These are phyloP conservation scores for Gopherus evgoodei DNA, from an alignment of 2,113 vertebrate species.

Conservation along the genomic window DNA sequence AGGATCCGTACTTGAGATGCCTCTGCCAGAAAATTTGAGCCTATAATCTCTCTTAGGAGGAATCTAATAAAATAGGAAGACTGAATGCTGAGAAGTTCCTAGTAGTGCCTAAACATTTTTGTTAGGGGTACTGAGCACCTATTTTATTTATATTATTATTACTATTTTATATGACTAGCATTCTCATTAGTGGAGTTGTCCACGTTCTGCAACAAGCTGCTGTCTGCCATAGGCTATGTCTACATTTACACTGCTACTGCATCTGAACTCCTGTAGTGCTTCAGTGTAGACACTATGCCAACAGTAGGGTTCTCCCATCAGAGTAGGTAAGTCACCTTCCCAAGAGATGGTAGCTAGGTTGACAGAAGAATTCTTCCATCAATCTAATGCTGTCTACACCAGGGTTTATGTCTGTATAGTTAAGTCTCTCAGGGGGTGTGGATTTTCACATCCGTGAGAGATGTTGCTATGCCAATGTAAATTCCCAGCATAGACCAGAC, in stretches of 20 bases:
- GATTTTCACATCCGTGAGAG: background rate
- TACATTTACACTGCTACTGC: background rate
- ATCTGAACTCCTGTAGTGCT: background rate
- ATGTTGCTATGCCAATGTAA: background rate
- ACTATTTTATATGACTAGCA: background rate
- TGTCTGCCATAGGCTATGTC: background rate
- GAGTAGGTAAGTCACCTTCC: background rate
- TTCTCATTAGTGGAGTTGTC: background rate
- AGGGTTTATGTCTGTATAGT: background rate
- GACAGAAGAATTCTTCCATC: background rate
- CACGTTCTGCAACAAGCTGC: conserved; percentile 4
- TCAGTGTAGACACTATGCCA: no score
- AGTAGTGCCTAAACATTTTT: background rate
- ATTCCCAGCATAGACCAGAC: background rate
- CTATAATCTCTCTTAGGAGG: background rate
- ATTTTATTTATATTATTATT: background rate
- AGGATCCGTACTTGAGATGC: background rate
- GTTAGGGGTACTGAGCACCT: background rate
- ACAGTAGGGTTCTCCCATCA: background rate
- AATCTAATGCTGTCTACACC: background rate
- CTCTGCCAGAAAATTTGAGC: background rate
- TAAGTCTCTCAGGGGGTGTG: background rate
- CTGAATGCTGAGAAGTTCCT: background rate
- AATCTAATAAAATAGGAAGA: background rate
- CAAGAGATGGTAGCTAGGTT: background rate